Evolutionary conservation across 2,797 vertebrate genomes (phyloP).

Genomic region (Potorous gilbertii): DNA sequence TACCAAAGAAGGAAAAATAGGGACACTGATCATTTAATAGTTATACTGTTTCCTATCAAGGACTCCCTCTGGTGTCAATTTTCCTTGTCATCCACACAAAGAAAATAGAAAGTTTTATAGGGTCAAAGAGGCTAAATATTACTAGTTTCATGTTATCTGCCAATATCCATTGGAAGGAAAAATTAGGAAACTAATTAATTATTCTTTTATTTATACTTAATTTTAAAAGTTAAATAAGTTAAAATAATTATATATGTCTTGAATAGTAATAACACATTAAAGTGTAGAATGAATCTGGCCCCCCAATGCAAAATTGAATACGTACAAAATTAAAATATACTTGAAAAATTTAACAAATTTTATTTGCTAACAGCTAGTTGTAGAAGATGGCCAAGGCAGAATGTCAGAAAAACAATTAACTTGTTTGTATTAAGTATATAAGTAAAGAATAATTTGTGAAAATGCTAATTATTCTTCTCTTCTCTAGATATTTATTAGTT

Average conservation of each 20-base stretch:
- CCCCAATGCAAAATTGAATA: neutral
- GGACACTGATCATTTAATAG: slow-evolving; percentile 30
- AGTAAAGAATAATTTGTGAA: neutral
- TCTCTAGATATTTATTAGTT: neutral
- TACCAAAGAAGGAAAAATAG: slow-evolving; percentile 26
- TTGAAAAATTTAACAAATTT: neutral
- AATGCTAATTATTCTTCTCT: neutral
- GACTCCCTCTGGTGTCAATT: neutral
- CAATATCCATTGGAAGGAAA: slow-evolving; percentile 11
- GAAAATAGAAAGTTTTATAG: neutral
- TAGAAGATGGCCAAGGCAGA: neutral
- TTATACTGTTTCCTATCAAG: slow-evolving; percentile 26
- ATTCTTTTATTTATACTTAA: slow-evolving; percentile 44
- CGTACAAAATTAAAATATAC: neutral
- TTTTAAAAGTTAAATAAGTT: slow-evolving; percentile 35
- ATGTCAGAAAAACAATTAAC: neutral
- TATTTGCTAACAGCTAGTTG: neutral
- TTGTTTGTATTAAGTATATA: neutral
- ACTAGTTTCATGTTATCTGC: neutral
- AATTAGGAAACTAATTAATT: slow-evolving; percentile 27
- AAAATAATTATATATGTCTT: slow-evolving; percentile 22
- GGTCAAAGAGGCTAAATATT: neutral
- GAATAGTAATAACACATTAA: neutral
- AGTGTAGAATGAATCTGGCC: neutral
- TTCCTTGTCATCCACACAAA: slow-evolving; percentile 30